These are phyloP conservation scores for Spodoptera littoralis DNA, from an alignment of 2,888 invertebrate species.

Conservation along the genomic window DNA sequence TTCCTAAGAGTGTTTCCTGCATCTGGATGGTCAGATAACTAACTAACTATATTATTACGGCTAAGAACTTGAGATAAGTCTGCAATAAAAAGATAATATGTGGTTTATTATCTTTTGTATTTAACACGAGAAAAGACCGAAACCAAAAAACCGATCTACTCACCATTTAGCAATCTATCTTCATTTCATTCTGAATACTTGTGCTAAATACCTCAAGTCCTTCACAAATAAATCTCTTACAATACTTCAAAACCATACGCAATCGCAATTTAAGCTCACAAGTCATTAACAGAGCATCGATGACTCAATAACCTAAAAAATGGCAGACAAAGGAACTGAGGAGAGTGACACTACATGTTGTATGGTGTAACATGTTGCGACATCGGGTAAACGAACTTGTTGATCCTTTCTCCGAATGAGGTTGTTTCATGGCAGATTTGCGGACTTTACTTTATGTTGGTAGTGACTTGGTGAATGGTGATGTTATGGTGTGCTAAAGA, in stretches of 20 bases:
- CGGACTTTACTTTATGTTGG: background rate
- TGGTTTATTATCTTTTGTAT: too few species aligned
- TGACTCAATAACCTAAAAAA: slow-evolving; percentile 51
- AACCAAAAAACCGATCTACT: too few species aligned
- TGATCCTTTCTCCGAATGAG: slow-evolving; percentile 13
- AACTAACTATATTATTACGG: too few species aligned
- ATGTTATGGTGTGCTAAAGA: too few species aligned
- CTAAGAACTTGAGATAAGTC: too few species aligned
- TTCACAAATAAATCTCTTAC: background rate
- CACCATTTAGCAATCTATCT: too few species aligned
- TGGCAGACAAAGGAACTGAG: slow-evolving; percentile 57
- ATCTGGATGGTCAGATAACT: too few species aligned
- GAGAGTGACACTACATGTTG: slow-evolving; percentile 36
- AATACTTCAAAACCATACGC: slow-evolving; percentile 25
- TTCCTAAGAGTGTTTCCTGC: too few species aligned
- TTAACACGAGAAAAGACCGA: too few species aligned
- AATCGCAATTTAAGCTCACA: slow-evolving; percentile 20
- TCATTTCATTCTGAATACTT: too few species aligned
- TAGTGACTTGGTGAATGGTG: background rate
- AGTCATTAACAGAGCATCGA: slow-evolving; percentile 42
- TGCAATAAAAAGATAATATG: too few species aligned
- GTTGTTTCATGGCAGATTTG: slow-evolving; percentile 11
- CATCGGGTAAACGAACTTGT: slow-evolving; percentile 32
- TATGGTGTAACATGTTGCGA: slow-evolving; percentile 49
- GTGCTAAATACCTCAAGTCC: background rate